Percentiles rank a stretch among this genome's conserved stretches.
Evolutionary conservation across 2,113 vertebrate genomes (phyloP).

Genomic region (Prionailurus bengalensis): DNA sequence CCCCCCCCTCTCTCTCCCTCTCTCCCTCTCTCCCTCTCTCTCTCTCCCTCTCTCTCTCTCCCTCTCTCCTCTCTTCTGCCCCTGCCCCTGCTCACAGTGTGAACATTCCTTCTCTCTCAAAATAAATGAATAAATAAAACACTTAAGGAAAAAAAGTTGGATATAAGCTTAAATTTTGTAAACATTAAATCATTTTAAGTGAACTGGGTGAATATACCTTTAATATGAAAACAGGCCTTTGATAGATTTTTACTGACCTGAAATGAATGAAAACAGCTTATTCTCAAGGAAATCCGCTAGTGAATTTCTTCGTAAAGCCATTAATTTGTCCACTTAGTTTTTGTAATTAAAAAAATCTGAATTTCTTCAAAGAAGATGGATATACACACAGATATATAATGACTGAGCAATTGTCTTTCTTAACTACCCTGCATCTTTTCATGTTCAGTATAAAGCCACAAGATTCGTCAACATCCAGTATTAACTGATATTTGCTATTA

Average conservation of each 20-base stretch:
- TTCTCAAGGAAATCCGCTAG: background rate
- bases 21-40: too few species aligned
- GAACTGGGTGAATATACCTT: background rate
- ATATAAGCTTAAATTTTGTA: background rate
- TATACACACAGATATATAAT: background rate
- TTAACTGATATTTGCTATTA: background rate
- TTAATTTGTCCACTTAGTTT: background rate
- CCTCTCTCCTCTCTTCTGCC: too few species aligned
- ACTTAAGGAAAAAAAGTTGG: background rate
- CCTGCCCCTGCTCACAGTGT: too few species aligned
- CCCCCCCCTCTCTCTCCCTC: accelerated
- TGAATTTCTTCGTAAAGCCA: conserved; percentile 1
- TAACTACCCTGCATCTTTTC: background rate
- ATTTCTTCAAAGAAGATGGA: background rate
- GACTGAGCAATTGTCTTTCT: background rate
- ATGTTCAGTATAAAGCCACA: background rate
- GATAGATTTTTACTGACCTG: background rate
- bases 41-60: too few species aligned
- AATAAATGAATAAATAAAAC: too few species aligned
- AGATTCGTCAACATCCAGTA: background rate
- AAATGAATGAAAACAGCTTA: background rate
- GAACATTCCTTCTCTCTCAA: too few species aligned
- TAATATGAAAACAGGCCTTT: background rate
- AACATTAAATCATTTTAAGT: conserved; percentile 20
- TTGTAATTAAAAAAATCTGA: background rate